Evolutionary conservation across 2,113 vertebrate species (phyloP).

Genomic region (Thomomys bottae): DNA sequence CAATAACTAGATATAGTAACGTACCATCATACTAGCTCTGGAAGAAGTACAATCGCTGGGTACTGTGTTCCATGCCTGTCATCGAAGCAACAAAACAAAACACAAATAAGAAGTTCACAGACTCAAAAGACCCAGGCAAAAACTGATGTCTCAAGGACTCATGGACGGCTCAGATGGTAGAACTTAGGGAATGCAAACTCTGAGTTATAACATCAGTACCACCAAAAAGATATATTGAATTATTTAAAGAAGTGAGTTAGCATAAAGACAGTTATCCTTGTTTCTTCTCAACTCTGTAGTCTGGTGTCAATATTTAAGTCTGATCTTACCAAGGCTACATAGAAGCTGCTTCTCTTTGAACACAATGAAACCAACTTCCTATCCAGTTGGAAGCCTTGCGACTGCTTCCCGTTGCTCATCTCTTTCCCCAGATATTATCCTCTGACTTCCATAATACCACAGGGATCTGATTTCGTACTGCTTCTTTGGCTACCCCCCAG

Average conservation of each 20-base stretch:
- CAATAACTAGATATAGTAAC: no score
- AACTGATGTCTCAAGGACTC: neutral
- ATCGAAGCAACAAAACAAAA: no score
- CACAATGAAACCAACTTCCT: neutral
- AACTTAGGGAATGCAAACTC: no score
- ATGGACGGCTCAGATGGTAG: no score
- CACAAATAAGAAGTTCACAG: no score
- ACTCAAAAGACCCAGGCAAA: neutral
- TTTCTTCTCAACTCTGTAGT: neutral
- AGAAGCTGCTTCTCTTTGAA: neutral
- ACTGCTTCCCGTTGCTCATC: neutral
- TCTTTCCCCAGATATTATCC: neutral
- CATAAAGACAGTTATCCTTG: no score
- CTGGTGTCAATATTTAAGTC: neutral
- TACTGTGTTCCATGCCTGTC: no score
- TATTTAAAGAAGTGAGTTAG: no score
- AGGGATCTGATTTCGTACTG: neutral
- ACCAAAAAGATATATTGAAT: no score
- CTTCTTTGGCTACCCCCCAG: neutral
- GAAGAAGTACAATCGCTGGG: no score
- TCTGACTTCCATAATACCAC: neutral
- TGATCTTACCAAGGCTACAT: neutral
- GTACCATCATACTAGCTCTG: no score
- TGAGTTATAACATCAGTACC: no score
- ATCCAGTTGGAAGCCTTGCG: neutral